Base-by-base conservation (phyloP, 2,113 vertebrate species). In the Thinocorus orbignyianus region DNA sequence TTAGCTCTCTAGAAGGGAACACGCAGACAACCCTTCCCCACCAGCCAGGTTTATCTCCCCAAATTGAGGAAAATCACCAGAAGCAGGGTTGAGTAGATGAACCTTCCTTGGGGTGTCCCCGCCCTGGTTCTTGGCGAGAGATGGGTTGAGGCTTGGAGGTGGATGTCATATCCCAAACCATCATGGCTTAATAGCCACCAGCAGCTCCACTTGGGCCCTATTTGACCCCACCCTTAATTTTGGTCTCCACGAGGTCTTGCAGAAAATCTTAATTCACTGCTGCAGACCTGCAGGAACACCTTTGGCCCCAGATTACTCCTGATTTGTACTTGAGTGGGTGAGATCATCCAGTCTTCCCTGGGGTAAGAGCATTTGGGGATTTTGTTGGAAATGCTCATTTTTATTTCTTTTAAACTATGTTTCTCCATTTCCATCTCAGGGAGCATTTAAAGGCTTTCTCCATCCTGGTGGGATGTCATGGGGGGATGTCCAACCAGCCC, bases 1-100 rank as follows among this genome's bases (percentile, higher is more conserved):
- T 82, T 35, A 42, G 18, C 35, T 16, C 0, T 0, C 13, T 1
- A 46, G 33, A 51, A 26, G 8, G n/a, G 13, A 48, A 13, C 4
- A 7, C 11, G 31, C 26, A 41, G 46, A 31, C 57, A 35, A 3
- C 22, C 2, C 16, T n/a, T n/a, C 8, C 7, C 10, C 52, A 16
- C 22, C 8, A 6, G 0, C 37, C 42, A 35, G 17, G 3, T 8
- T 48, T 23, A 6, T 28, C n/a, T 48, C 17, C 54, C 17, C 24
- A 35, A 4, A 46, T 10, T 35, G 30, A 52, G 17, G 65, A 77
- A 71, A n/a, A 39, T 2, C 33, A 35, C 24, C 17, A 58, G 33
- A 65, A 65, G 65, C 0, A 10, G 23, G 48, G 16, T 7, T 7
- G 7, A 6, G 13, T 17, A 15, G 55, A 24, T 65, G 33, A 1